These are phyloP conservation scores for Podotricha telesiphe DNA, from an alignment of 2,888 invertebrate genomes.

Conservation along the genomic window DNA sequence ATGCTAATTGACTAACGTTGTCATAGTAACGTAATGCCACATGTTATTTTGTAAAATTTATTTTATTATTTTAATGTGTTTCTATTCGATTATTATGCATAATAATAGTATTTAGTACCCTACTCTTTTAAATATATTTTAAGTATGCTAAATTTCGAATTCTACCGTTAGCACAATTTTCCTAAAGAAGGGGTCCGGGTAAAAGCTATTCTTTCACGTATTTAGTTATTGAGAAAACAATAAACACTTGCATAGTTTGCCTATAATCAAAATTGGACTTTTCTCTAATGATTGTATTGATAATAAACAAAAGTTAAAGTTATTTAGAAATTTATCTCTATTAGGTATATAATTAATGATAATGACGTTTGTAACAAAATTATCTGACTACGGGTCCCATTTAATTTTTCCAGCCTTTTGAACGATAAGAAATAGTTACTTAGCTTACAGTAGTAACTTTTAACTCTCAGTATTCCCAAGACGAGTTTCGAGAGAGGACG, in stretches of 20 bases:
- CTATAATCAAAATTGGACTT: not conserved
- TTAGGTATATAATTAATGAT: not conserved
- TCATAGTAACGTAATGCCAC: no score
- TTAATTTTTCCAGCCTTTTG: not conserved
- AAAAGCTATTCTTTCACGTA: no score
- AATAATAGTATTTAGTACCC: no score
- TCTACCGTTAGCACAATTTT: not conserved
- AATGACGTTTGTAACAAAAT: not conserved
- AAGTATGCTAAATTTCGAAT: not conserved
- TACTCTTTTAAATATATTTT: not conserved
- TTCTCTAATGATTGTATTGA: not conserved
- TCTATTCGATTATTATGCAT: no score
- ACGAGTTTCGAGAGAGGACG: not conserved
- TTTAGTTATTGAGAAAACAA: no score
- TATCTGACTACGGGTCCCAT: constrained; percentile 2
- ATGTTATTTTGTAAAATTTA: no score
- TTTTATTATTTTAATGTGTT: no score
- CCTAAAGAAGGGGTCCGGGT: no score
- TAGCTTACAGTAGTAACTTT: constrained; percentile 3
- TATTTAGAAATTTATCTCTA: not conserved
- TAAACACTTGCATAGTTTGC: not conserved
- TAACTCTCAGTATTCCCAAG: constrained; percentile 10
- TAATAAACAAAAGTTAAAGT: not conserved
- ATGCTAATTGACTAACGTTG: no score
- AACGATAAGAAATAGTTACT: not conserved